Percentiles rank a stretch among this genome's conserved stretches.
These are phyloP conservation scores for Drosophila kuntzei DNA, from an alignment of 2,888 invertebrate species.

Conservation along the genomic window DNA sequence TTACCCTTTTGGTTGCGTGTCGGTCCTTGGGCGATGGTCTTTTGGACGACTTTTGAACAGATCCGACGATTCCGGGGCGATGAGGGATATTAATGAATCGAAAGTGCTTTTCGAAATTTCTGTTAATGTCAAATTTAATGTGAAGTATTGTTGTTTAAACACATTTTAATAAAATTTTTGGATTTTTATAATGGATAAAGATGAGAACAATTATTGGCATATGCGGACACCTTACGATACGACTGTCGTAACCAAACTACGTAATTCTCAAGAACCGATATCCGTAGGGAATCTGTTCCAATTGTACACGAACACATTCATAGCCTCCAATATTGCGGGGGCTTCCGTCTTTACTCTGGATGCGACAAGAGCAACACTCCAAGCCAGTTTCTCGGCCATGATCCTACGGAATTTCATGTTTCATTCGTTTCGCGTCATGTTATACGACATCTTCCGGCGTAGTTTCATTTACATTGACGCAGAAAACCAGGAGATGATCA, in stretches of 20 bases:
- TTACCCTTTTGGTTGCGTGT: constrained; percentile 54
- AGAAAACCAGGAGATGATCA: constrained; percentile 13
- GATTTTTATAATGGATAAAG: constrained; percentile 32
- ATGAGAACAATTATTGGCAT: constrained; percentile 42
- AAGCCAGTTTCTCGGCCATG: constrained; percentile 61
- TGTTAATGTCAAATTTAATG: constrained; percentile 1
- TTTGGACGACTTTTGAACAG: constrained; percentile 55
- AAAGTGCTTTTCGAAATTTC: not conserved
- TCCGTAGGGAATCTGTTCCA: constrained; percentile 17
- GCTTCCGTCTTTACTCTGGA: constrained; percentile 48
- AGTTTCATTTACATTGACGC: constrained; percentile 23
- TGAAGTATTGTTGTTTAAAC: not conserved
- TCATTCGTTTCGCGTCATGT: constrained; percentile 57
- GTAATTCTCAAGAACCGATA: constrained; percentile 27
- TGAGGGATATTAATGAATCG: constrained; percentile 27
- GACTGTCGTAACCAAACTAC: not conserved
- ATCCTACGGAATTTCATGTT: constrained; percentile 57
- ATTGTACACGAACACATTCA: constrained; percentile 57
- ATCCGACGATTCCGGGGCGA: constrained; percentile 40
- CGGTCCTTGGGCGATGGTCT: constrained; percentile 56
- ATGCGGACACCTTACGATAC: constrained; percentile 7
- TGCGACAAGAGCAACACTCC: constrained; percentile 52
- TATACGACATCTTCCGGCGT: constrained; percentile 60
- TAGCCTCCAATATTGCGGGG: constrained; percentile 60
- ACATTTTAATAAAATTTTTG: not conserved